phyloP scores from a whole-genome alignment of 2,113 vertebrate species.

The Meleagris gallopavo region DNA sequence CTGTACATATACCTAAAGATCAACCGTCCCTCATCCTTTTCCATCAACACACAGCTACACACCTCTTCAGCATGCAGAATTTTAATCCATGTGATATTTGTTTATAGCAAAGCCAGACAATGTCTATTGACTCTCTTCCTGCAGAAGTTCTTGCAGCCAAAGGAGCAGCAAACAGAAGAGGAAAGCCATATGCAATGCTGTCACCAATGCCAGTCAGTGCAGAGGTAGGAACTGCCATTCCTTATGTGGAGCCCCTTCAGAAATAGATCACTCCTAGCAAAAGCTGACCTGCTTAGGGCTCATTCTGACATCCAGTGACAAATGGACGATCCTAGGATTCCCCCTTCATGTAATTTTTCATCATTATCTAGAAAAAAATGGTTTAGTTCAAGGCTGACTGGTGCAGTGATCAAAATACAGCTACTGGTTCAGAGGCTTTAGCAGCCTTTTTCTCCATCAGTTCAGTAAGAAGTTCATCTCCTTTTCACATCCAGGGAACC shows the following conservation, averaged over 20 bases:
- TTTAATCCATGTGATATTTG: neutral
- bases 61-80: neutral
- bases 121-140: neutral
- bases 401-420: neutral
- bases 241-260: neutral
- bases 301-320: neutral
- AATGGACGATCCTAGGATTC: neutral
- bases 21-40: neutral
- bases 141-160: neutral
- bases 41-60: neutral
- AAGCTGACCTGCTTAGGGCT: neutral
- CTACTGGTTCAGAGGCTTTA: slow-evolving; percentile 9
- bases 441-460: slow-evolving; percentile 5
- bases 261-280: neutral
- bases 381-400: slow-evolving; percentile 2
- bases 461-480: slow-evolving; percentile 10
- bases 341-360: slow-evolving; percentile 13
- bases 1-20: neutral
- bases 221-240: neutral
- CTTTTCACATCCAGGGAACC: neutral
- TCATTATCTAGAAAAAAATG: slow-evolving; percentile 26
- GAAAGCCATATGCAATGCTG: neutral
- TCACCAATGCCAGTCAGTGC: neutral
- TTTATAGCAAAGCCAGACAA: neutral
- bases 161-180: neutral